Conservation (phyloP, 2,113 vertebrate genomes). For the Aix galericulata region DNA sequence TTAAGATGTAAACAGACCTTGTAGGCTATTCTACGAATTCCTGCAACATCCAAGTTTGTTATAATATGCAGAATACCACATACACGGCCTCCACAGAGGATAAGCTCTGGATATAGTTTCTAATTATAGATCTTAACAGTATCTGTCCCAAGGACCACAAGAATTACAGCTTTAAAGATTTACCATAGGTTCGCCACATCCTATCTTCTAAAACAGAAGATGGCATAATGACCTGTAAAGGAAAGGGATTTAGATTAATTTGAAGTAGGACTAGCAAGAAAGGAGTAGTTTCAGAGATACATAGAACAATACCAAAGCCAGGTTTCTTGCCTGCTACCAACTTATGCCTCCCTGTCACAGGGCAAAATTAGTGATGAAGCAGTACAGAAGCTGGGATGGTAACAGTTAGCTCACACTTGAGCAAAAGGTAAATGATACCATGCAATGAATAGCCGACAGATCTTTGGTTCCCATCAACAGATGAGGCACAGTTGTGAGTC, state of each 20-base stretch:
- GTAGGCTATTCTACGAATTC: background rate
- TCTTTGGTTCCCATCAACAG: background rate
- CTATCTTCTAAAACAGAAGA: background rate
- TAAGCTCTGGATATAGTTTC: background rate
- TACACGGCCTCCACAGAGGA: background rate
- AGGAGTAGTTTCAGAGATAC: background rate
- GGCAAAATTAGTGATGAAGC: background rate
- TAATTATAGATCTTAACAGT: background rate
- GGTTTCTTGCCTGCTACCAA: background rate
- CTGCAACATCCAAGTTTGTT: background rate
- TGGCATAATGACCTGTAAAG: background rate
- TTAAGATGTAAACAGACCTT: background rate
- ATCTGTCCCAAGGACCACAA: background rate
- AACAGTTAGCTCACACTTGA: background rate
- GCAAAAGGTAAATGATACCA: background rate
- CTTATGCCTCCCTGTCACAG: background rate
- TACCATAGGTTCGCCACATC: background rate
- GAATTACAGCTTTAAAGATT: background rate
- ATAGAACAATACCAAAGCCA: background rate
- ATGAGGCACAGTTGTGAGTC: fast-evolving
- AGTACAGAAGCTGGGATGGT: background rate
- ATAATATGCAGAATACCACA: background rate
- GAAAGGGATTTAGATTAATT: background rate
- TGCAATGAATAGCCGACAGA: background rate
- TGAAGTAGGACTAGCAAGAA: background rate